Conservation (phyloP, 1,140 invertebrate species). For the Maniola jurtina region DNA sequence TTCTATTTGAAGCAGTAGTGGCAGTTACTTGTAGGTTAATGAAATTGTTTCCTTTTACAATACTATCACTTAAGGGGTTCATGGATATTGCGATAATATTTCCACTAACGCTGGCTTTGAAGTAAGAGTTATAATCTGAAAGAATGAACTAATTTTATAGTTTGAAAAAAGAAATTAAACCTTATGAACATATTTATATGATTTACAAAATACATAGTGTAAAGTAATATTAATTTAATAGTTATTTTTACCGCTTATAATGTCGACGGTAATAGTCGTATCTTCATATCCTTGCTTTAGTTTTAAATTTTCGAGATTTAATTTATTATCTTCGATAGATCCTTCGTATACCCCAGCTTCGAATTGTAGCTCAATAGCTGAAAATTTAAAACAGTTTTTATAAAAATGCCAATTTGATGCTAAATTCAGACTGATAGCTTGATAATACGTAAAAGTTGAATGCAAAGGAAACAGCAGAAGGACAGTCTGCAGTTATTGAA, state of each 20-base stretch:
- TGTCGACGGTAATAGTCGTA: conserved; percentile 19
- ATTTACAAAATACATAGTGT: background rate
- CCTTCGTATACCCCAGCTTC: conserved; percentile 39
- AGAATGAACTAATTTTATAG: conserved; percentile 10
- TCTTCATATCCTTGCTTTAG: conserved; percentile 42
- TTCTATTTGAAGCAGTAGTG: conserved; percentile 31
- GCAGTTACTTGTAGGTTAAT: conserved; percentile 42
- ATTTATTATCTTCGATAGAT: conserved; percentile 39
- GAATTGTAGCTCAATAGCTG: conserved; percentile 39
- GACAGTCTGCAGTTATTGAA: too few species aligned
- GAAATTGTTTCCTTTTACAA: conserved; percentile 42
- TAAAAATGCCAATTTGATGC: too few species aligned
- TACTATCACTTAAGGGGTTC: conserved; percentile 30
- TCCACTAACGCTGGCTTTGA: conserved; percentile 30
- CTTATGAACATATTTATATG: too few species aligned
- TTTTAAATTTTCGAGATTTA: conserved; percentile 31
- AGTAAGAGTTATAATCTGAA: conserved; percentile 41
- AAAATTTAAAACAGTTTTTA: background rate
- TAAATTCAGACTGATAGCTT: too few species aligned
- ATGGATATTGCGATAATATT: conserved; percentile 42
- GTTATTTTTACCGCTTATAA: conserved; percentile 36
- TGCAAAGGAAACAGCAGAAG: background rate
- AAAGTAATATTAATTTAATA: background rate
- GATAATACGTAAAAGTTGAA: too few species aligned
- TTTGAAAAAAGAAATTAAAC: too few species aligned